These are phyloP conservation scores for Gandaritis pyraliata DNA, from an alignment of 2,888 invertebrate species.

Conservation along the genomic window DNA sequence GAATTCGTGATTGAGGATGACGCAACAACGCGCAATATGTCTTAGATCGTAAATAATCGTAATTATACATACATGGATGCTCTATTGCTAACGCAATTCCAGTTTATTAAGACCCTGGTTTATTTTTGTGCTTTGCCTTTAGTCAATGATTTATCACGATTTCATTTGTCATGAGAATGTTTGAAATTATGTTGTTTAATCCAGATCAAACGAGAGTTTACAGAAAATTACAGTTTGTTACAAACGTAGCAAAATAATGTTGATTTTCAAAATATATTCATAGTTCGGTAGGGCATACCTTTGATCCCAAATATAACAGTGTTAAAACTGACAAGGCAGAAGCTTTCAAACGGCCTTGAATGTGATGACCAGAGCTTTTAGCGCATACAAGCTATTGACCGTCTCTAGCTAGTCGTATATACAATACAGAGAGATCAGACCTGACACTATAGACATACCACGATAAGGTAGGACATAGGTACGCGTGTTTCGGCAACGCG, in stretches of 20 bases:
- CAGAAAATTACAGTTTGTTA: background rate
- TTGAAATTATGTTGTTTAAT: slow-evolving; percentile 2
- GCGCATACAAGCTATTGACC: too few relatives aligned
- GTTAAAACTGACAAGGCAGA: too few relatives aligned
- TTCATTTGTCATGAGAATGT: background rate
- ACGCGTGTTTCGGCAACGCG: slow-evolving; percentile 11
- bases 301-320: too few relatives aligned
- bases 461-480: slow-evolving; percentile 36
- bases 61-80: too few relatives aligned
- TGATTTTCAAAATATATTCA: too few relatives aligned
- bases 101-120: slow-evolving; percentile 14
- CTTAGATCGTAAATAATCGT: background rate
- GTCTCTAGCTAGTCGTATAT: too few relatives aligned
- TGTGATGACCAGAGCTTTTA: too few relatives aligned
- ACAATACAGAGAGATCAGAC: too few relatives aligned
- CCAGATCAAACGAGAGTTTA: slow-evolving; percentile 1
- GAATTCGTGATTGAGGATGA: slow-evolving; percentile 16
- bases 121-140: slow-evolving; percentile 16
- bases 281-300: too few relatives aligned
- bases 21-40: slow-evolving; percentile 7
- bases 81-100: slow-evolving; percentile 25
- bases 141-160: slow-evolving; percentile 6
- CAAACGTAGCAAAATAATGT: background rate
- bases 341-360: too few relatives aligned
- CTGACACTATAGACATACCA: slow-evolving; percentile 31